Conservation (phyloP, 2,113 vertebrate genomes). For the Corapipo altera region DNA sequence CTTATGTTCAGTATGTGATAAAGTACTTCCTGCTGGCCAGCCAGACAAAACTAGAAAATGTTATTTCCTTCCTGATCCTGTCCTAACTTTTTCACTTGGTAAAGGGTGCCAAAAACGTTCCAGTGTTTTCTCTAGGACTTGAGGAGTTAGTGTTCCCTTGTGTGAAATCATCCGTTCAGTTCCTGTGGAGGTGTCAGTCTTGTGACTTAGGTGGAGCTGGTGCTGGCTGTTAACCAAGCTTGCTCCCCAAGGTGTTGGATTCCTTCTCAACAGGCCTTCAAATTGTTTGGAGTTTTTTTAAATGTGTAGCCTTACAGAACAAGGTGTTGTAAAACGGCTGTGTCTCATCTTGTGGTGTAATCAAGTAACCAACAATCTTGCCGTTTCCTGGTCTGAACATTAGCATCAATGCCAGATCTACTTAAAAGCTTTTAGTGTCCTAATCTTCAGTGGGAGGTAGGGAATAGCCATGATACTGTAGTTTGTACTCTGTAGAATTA, state of each 20-base stretch:
- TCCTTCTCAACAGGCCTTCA: neutral
- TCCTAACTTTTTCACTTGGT: neutral
- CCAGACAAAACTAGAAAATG: neutral
- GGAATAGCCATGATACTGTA: neutral
- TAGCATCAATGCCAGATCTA: neutral
- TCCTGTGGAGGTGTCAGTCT: neutral
- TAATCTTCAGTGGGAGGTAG: neutral
- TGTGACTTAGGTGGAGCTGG: neutral
- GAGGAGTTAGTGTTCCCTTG: neutral
- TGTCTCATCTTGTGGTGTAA: neutral
- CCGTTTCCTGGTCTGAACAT: neutral
- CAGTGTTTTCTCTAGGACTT: neutral
- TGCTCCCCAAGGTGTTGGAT: neutral
- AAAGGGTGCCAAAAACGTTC: neutral
- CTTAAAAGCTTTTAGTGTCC: neutral
- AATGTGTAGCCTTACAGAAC: neutral
- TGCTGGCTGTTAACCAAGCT: neutral
- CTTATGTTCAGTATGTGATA: neutral
- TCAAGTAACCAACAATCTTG: neutral
- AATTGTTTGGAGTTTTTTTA: neutral
- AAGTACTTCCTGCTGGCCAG: neutral
- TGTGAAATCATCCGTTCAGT: neutral
- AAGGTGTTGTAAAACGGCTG: neutral
- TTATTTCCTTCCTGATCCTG: conserved; percentile 9
- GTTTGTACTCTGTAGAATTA: neutral